A percentile compares a stretch with the other conserved stretches of the same genome.
phyloP scores from a whole-genome alignment of 2,888 invertebrate genomes.

The Limenitis arthemis region DNA sequence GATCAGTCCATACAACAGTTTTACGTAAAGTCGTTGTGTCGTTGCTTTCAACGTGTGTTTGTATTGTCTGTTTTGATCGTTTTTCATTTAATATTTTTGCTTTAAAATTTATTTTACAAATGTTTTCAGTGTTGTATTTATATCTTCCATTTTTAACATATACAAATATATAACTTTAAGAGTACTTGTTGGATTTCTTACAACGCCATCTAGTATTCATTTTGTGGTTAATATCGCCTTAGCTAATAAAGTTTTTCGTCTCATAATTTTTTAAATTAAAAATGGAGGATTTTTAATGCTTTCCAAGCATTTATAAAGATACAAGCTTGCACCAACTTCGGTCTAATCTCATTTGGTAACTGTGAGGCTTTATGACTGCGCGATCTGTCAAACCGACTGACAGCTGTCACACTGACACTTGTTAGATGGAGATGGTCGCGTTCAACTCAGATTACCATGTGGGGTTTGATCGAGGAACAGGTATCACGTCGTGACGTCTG shows the following conservation, averaged over 20 bases:
- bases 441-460: constrained; percentile 87
- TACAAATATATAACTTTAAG: no score
- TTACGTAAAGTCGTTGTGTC: constrained; percentile 10
- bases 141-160: background rate
- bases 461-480: constrained; percentile 80
- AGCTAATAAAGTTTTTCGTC: no score
- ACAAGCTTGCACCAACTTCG: constrained; percentile 70
- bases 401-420: constrained; percentile 29
- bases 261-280: no score
- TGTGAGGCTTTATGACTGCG: constrained; percentile 80
- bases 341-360: constrained; percentile 99
- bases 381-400: constrained; percentile 28
- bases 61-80: constrained; percentile 20
- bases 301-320: constrained; percentile 30
- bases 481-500: constrained; percentile 67
- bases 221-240: no score
- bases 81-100: constrained; percentile 11
- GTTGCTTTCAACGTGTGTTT: constrained; percentile 37
- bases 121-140: background rate
- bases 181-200: no score
- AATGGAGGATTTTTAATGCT: constrained; percentile 10
- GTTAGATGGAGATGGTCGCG: constrained; percentile 31
- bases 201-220: background rate
- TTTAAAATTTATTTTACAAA: constrained; percentile 1
- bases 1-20: background rate